Percentiles rank a stretch among this genome's conserved stretches.
Conservation (phyloP, 2,888 invertebrate species). For the Stratiomys singularior region DNA sequence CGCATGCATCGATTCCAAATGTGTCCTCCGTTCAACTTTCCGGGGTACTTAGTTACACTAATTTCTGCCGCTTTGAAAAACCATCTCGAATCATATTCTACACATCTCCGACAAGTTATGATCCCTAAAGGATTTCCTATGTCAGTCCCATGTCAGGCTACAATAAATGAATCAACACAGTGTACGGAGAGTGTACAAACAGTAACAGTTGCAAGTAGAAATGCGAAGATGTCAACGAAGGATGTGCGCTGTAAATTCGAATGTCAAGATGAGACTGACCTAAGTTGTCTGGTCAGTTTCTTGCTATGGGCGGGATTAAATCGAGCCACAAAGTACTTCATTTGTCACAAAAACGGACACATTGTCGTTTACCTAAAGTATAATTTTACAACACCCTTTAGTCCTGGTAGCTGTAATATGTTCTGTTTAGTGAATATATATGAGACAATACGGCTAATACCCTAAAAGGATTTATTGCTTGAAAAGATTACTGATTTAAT, state of each 20-base stretch:
- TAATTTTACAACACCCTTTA: too few relatives aligned
- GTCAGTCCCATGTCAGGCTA: conserved; percentile 22
- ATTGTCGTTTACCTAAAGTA: not conserved
- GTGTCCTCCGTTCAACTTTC: conserved; percentile 35
- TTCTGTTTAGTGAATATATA: too few relatives aligned
- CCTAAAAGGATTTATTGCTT: too few relatives aligned
- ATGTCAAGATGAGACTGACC: conserved; percentile 2
- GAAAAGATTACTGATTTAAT: too few relatives aligned
- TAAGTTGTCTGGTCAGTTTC: conserved; percentile 20
- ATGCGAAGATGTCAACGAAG: not conserved
- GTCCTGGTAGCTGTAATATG: too few relatives aligned
- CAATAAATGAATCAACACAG: conserved; percentile 19
- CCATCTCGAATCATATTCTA: not conserved
- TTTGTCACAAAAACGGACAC: conserved; percentile 38
- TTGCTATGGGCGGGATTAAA: conserved; percentile 18
- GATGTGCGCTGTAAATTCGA: conserved; percentile 18
- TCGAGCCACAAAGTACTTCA: conserved; percentile 39
- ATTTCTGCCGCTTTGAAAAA: conserved; percentile 25
- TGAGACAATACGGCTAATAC: too few relatives aligned
- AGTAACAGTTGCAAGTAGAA: not conserved
- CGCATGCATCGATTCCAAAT: conserved; percentile 22
- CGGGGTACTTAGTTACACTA: conserved; percentile 44
- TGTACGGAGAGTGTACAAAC: not conserved
- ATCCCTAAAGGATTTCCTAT: conserved; percentile 36
- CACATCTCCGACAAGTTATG: not conserved